Base-by-base conservation (phyloP, 2,113 vertebrate genomes). In the Thomomys bottae region DNA sequence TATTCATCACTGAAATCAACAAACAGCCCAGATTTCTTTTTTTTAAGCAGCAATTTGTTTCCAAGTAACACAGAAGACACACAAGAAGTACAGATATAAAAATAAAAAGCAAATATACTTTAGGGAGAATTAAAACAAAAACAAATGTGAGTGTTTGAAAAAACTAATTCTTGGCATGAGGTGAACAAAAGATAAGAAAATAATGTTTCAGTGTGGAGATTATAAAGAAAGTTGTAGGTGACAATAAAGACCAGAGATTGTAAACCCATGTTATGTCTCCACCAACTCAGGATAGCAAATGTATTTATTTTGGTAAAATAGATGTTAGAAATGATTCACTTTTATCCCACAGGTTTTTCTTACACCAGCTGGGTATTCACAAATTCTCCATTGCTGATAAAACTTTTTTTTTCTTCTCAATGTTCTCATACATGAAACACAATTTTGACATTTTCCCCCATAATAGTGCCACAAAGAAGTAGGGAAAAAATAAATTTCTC, bases 331-430 rank as follows among this genome's bases (percentile, higher is more conserved):
- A 67, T 81, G 20, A 67, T 70, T 17, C 38, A 30, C 6, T 57
- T 68, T 67, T 89, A 71, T 6, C 30, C 15, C 2, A 26, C 1
- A 92, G 5, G 8, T 2, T 45, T 76, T 82, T 88, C 49, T 12
- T 57, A 38, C 1, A 71, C 6, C 24, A 68, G 30, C 4, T n/a
- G 14, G 5, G 45, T 77, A 40, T 7, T 78, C 54, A 79, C 28
- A 86, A 78, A 86, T 54, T 88, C 42, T 80, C 45, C 76, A 9
- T 64, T 81, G 45, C 34, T 92, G 40, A 64, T 75, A 38, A 45
- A 72, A 84, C 67, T 64, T 26, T 57, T 34, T 70, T 61, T 87
- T 26, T 81, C 36, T 59, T 61, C 11, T 6, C 42, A 45, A 54
- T 36, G 2, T 61, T 72, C 36, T 86, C 67, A 84, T 17, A 63